Percentiles rank a stretch among this genome's conserved stretches.
phyloP scores from a whole-genome alignment of 2,888 invertebrate species.

The Lasioglossum calceatum region DNA sequence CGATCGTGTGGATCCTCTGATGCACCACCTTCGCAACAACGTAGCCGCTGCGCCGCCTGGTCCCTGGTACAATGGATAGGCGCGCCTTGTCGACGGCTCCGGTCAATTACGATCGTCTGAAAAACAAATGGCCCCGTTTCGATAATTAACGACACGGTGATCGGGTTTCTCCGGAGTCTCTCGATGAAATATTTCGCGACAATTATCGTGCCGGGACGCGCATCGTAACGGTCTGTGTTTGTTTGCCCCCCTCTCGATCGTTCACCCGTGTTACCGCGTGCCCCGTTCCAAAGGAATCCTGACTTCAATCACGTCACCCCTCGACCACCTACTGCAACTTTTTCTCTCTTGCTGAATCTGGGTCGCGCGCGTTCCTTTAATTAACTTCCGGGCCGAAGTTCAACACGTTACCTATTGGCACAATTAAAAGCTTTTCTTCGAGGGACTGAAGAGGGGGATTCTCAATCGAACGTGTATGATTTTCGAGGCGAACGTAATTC shows the following conservation, averaged over 20 bases:
- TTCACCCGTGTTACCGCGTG: not conserved
- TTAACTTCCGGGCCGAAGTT: conserved; percentile 26
- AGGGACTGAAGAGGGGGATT: not conserved
- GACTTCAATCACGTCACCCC: conserved; percentile 14
- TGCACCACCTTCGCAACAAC: conserved; percentile 65
- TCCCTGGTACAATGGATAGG: conserved; percentile 65
- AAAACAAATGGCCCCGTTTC: conserved; percentile 67
- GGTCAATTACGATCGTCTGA: conserved; percentile 65
- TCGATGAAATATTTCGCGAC: conserved; percentile 55
- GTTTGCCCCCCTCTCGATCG: not conserved
- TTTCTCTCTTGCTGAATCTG: not conserved
- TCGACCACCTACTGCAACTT: not conserved
- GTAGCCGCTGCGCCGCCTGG: conserved; percentile 36
- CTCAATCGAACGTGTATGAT: conserved; percentile 43
- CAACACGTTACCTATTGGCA: conserved; percentile 21
- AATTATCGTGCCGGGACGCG: conserved; percentile 25
- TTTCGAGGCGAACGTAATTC: conserved; percentile 46
- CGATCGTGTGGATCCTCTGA: conserved; percentile 21
- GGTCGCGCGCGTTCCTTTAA: conserved; percentile 27
- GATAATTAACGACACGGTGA: conserved; percentile 67
- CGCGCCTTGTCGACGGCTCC: conserved; percentile 54
- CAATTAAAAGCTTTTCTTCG: conserved; percentile 24
- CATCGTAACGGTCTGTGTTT: conserved; percentile 34
- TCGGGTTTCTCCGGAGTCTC: conserved; percentile 26
- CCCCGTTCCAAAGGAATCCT: not conserved